Percentiles rank a stretch among this genome's conserved stretches.
phyloP scores from a whole-genome alignment of 92 coral and sea anemone species.

The Palythoa grandis region DNA sequence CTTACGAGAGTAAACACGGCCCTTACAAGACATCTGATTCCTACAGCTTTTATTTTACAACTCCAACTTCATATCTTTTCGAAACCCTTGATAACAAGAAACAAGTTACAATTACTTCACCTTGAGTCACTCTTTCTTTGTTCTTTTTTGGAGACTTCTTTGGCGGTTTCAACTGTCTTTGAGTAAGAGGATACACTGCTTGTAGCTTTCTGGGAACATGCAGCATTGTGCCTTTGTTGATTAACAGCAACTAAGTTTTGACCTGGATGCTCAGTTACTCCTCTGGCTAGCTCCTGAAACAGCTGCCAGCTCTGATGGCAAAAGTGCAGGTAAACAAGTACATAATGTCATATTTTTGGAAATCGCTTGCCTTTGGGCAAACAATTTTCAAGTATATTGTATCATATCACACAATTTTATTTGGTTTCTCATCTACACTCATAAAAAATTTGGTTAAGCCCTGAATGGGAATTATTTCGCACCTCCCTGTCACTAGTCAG shows the following conservation, averaged over 20 bases:
- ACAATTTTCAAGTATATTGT: too few relatives aligned
- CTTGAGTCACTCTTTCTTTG: conserved; percentile 40
- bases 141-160: conserved; percentile 1
- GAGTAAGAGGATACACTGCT: conserved; percentile 17
- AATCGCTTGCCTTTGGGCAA: not conserved
- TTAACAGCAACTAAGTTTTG: conserved; percentile 26
- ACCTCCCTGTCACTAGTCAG: too few relatives aligned
- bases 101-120: not conserved
- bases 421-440: too few relatives aligned
- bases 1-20: too few relatives aligned
- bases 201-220: conserved; percentile 19
- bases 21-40: too few relatives aligned
- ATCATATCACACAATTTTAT: too few relatives aligned
- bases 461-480: too few relatives aligned
- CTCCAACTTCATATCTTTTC: too few relatives aligned
- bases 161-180: conserved; percentile 1
- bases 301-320: conserved; percentile 41
- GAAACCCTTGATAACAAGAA: not conserved
- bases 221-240: conserved; percentile 1
- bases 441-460: too few relatives aligned
- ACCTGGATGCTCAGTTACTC: conserved; percentile 28
- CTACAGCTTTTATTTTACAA: too few relatives aligned
- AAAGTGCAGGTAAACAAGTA: not conserved
- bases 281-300: conserved; percentile 24
- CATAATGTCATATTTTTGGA: not conserved